Base-by-base conservation (phyloP, 2,888 invertebrate species). In the Sarcophaga subvicina region DNA sequence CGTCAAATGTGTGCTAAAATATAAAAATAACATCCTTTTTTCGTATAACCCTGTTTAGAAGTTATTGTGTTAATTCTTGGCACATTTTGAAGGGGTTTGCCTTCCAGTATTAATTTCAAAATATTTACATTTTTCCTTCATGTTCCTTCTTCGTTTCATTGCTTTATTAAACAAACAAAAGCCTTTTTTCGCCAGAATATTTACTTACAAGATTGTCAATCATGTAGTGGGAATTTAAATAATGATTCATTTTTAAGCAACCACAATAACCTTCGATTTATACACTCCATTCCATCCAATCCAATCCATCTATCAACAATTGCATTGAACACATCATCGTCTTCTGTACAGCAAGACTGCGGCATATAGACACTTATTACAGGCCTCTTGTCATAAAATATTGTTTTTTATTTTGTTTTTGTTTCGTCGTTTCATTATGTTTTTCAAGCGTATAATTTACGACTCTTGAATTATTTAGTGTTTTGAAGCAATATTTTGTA, bases 381-480 rank as follows among this genome's bases (percentile, higher is more conserved):
- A 80, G 77, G 47, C 49, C 62, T 78, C 12, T 76, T 63, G 59
- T 54, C 70, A 64, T 76, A 59, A 45, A 80, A 59, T 4, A 45
- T 73, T 67, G 17, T 17, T 2, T 12, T 54, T 54, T 17, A 10
- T 14, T 66, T 69, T 67, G 22, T 27, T 67, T 72, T 20, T n/a
- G 6, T 47, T 67, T 6, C 4, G n/a, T 69, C 54, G 5, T 54
- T 54, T 54, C 54, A 64, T 45, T 20, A 45, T 67, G n/a, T 12
- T 70, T 49, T 49, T 70, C 59, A 14, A 54, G 60, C 60, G 54
- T 79, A 80, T 66, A 80, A 76, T 79, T 80, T 83, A 83, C 64
- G 76, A 80, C 75, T 79, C 62, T 62, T 67, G 71, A 76, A 79
- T 80, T 79, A 76, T 86, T 83, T 81, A 25, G 27, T 67, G 72